Base-by-base conservation (phyloP, 23 tunicate species). In the Trididemnum nubilum region DNA sequence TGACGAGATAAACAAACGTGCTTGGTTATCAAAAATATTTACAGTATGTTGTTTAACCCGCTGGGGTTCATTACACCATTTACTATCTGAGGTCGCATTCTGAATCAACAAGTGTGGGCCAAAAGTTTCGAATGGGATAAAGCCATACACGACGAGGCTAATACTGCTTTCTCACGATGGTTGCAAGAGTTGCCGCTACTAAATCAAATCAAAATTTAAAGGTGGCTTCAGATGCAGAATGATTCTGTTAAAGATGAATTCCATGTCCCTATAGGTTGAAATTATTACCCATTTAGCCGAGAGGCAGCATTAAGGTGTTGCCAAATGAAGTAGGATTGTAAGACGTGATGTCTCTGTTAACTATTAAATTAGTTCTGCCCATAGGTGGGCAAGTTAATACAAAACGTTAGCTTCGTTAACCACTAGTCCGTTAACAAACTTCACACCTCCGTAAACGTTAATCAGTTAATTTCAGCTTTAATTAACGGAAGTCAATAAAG, bases 101-200 rank as follows among this genome's bases (percentile, higher is more conserved):
- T 67, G 38, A 33, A 4, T 67, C 74, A 67, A 33, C 12, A 33
- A 33, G 33, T 67, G 38, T 67, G 74, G 74, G 37, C 33, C 2
- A 67, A 67, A 67, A 38, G 74, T 33, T 67, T 30, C 22, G n/a
- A 32, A 30, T 67, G 74, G 74, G 74, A 67, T 38, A 38, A 67
- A 24, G 7, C 3, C 4, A 33, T 67, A 30, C 26, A 67, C 12
- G n/a, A 33, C 33, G 74, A 67, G 21, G 33, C 33, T 30, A 33
- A 67, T 4, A 5, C 15, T 33, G 74, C 37, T 4, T 67, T 37
- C 33, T 5, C 2, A 67, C 18, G 2, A 3, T 67, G 74, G 74
- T 33, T 67, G 7, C 31, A 67, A 31, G 74, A 67, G 4, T 9
- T 67, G 37, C 33, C 12, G 12, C 12, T 4, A 32, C 7, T 67